Evolutionary conservation across 1,140 invertebrate genomes (phyloP).

Genomic region (Neoseiulus cucumeris): DNA sequence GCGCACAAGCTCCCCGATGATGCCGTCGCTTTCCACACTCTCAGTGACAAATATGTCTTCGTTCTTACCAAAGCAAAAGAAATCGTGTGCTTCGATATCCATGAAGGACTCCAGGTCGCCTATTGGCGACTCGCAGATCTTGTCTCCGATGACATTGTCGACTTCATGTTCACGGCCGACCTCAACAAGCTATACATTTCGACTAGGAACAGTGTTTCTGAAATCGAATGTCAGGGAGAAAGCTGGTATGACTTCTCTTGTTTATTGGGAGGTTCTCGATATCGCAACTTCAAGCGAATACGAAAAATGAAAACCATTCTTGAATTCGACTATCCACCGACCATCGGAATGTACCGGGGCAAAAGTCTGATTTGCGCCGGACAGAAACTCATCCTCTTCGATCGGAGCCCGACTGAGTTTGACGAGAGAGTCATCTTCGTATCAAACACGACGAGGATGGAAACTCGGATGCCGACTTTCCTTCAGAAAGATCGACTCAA

Average conservation of each 20-base stretch:
- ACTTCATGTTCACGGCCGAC: not conserved
- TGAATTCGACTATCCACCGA: not conserved
- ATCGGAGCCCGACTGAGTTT: not conserved
- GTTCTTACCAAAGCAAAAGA: not conserved
- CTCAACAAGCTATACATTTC: conserved; percentile 4
- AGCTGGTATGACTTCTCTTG: conserved; percentile 5
- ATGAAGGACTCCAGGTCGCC: not conserved
- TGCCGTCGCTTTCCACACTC: not conserved
- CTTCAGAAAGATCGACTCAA: not conserved
- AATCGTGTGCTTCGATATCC: not conserved
- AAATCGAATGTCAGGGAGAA: conserved; percentile 6
- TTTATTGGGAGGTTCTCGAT: not conserved
- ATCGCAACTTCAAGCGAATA: not conserved
- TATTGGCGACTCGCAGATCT: not conserved
- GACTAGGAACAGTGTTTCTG: not conserved
- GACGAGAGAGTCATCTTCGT: not conserved
- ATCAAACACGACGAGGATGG: not conserved
- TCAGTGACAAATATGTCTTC: not conserved
- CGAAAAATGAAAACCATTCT: not conserved
- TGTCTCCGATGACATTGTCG: not conserved
- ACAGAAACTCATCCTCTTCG: not conserved
- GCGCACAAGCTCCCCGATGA: not conserved
- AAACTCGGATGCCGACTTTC: not conserved
- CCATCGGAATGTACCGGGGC: not conserved
- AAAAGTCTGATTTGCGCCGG: conserved; percentile 1